Conservation (phyloP, 2,797 vertebrate species). For the Vireo griseus region DNA sequence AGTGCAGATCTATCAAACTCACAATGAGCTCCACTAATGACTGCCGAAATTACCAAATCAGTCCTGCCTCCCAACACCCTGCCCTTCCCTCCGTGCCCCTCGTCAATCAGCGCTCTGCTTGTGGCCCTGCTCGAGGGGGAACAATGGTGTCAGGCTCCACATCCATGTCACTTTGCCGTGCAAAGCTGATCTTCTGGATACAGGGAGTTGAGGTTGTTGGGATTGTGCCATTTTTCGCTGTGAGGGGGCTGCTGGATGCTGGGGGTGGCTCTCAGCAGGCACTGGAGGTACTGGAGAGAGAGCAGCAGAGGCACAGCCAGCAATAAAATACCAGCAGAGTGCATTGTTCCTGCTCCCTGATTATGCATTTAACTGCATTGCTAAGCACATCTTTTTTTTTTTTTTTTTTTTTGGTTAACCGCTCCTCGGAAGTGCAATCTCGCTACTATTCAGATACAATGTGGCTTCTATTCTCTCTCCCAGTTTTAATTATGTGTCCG, state of each 20-base stretch:
- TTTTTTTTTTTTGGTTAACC: background rate
- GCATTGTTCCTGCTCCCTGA: constrained; percentile 33
- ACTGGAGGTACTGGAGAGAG: background rate
- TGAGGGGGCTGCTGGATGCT: background rate
- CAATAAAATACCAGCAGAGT: constrained; percentile 47
- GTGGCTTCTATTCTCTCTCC: constrained; percentile 60
- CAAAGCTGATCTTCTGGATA: background rate
- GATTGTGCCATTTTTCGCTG: background rate
- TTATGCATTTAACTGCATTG: constrained; percentile 62
- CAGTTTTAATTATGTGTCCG: constrained; percentile 70
- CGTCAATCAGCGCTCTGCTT: background rate
- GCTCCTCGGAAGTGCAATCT: constrained; percentile 64
- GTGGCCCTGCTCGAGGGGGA: background rate
- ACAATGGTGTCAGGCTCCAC: background rate
- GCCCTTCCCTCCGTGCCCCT: background rate
- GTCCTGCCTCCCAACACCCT: constrained; percentile 28
- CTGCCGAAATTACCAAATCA: constrained; percentile 56
- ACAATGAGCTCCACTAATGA: constrained; percentile 62
- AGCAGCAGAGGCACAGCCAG: background rate
- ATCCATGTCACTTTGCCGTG: background rate
- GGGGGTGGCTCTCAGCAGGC: background rate
- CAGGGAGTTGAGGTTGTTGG: background rate
- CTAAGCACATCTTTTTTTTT: constrained; percentile 21
- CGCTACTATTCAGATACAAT: constrained; percentile 66
- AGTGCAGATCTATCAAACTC: constrained; percentile 58